Evolutionary conservation across 2,797 vertebrate genomes (phyloP).

Genomic region (Champsocephalus esox): DNA sequence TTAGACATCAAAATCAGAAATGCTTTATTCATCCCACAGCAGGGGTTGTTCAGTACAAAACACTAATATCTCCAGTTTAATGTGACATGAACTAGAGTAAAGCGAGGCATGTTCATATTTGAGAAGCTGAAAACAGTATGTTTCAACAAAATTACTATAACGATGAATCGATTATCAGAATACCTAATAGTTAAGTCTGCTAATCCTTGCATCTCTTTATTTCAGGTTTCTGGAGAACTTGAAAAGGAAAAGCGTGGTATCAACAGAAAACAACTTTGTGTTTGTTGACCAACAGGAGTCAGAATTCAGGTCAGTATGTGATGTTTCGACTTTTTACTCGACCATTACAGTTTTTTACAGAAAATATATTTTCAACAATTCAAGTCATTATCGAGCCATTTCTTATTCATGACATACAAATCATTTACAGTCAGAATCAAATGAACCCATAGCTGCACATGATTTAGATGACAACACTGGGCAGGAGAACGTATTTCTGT

Average conservation of each 20-base stretch:
- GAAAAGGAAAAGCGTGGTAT: no score
- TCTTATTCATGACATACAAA: slow-evolving; percentile 27
- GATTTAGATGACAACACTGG: slow-evolving; percentile 49
- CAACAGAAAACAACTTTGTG: no score
- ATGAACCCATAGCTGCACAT: slow-evolving; percentile 47
- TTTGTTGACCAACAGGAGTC: not conserved
- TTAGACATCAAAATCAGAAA: no score
- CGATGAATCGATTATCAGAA: no score
- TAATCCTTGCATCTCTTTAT: not conserved
- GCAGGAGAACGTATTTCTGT: slow-evolving; percentile 37
- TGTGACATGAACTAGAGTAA: no score
- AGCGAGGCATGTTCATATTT: no score
- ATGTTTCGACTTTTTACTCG: not conserved
- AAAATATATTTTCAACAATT: slow-evolving; percentile 16
- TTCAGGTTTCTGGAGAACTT: not conserved
- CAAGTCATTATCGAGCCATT: slow-evolving; percentile 32
- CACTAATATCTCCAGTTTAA: no score
- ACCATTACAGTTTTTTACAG: not conserved
- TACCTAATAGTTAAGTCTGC: no score
- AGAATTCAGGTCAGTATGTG: not conserved
- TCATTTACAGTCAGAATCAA: slow-evolving; percentile 48
- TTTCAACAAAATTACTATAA: no score
- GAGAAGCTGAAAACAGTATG: no score
- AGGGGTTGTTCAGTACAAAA: no score
- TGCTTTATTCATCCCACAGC: no score